Base-by-base conservation (phyloP, 2,797 vertebrate genomes). In the Benthosema pterotum region DNA sequence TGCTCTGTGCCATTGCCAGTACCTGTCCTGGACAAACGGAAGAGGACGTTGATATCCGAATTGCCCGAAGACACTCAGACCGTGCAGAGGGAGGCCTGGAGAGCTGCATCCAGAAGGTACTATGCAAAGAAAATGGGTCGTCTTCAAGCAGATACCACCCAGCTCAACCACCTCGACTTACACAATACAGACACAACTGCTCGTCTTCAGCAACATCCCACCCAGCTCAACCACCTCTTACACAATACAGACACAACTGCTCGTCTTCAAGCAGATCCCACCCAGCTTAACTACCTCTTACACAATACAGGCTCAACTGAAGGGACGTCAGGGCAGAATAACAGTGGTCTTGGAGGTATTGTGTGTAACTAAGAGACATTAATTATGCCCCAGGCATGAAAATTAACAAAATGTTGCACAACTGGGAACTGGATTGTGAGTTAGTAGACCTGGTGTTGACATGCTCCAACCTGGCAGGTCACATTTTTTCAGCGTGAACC, bases 31-130 rank as follows among this genome's bases (percentile, higher is more conserved):
- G 72, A 77, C 0, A 63, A 46, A 49, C 74, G 65, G 0, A 75
- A 49, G 59, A 67, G 56, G 65, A 53, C 52, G 11, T 68, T 70
- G 42, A 74, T 82, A 9, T 69, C 78, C 0, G 72, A 74, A n/a
- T 16, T 78, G 1, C 78, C 88, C 0, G 58, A 67, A 1, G 75
- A 83, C 4, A 65, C 78, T 1, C 87, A 81, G 74, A 58, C 69
- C 6, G 25, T 76, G 61, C 85, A 81, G 63, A 77, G 83, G 69
- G 86, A 88, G 56, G 77, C 79, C 4, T 89, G 88, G 86, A 65
- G 82, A 16, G 78, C 76, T 0, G 72, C 85, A 0, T 85, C 88
- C 56, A 72, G 58, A 52, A 76, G 79, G 45, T 84, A 79, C 62
- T 86, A 85, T 7, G 67, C 78, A 1, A 64, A 65, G 0, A 88